Conservation (phyloP, 1,140 invertebrate species). For the Drosophila lowei region DNA sequence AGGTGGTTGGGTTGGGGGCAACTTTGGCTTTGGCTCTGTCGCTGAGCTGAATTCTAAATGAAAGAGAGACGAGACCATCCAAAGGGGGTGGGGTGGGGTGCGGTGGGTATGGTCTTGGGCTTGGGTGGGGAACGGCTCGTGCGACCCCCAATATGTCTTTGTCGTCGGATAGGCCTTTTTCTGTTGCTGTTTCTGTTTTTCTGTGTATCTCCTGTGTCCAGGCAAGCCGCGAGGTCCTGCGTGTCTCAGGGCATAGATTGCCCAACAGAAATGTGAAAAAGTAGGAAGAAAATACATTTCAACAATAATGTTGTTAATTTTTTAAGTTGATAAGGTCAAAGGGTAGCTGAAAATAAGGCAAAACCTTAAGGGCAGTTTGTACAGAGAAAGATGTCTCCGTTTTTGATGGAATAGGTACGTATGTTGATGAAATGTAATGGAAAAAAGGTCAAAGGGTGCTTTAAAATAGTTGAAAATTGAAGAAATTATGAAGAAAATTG, state of each 20-base stretch:
- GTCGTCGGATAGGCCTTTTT: conserved; percentile 15
- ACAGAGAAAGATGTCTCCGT: conserved; percentile 8
- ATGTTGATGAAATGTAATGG: too few species aligned
- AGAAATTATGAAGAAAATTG: too few species aligned
- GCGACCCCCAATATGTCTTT: conserved; percentile 32
- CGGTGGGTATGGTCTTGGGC: too few species aligned
- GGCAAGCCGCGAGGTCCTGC: not conserved
- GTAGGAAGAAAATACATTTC: conserved; percentile 67
- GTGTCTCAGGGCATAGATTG: conserved; percentile 4
- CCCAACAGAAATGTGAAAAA: conserved; percentile 1
- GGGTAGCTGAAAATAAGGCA: not conserved
- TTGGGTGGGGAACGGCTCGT: not conserved
- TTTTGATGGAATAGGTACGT: not conserved
- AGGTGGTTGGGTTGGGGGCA: too few species aligned
- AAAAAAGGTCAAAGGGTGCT: too few species aligned
- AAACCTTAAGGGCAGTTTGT: conserved; percentile 9
- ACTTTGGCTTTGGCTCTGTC: conserved; percentile 45
- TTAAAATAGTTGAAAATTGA: too few species aligned
- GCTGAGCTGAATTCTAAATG: conserved; percentile 78
- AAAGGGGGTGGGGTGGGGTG: not conserved
- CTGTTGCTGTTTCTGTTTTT: not conserved
- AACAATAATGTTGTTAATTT: conserved; percentile 76
- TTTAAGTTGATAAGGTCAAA: conserved; percentile 73
- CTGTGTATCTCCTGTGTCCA: too few species aligned
- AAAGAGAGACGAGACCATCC: conserved; percentile 15